A percentile compares a stretch with the other conserved stretches of the same genome.
Conservation (phyloP, 2,113 vertebrate genomes). For the Nipponia nippon region DNA sequence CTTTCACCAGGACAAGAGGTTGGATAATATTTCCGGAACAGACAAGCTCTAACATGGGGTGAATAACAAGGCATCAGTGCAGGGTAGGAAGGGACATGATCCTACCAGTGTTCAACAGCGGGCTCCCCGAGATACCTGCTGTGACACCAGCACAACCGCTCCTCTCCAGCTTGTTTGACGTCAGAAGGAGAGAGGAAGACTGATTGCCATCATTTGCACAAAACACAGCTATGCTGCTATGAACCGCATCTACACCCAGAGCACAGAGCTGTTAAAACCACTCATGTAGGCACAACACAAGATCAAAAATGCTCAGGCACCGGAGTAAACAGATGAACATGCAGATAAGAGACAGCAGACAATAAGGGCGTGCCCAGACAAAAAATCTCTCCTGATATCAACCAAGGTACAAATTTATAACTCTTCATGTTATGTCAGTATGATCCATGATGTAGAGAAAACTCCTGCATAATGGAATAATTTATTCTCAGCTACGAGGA, state of each 20-base stretch:
- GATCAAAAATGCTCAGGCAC: neutral
- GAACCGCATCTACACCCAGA: accelerated
- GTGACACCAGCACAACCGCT: neutral
- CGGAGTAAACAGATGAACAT: neutral
- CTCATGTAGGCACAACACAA: neutral
- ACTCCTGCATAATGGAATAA: accelerated
- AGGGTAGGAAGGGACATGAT: accelerated
- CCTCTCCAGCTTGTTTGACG: neutral
- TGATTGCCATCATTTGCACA: accelerated
- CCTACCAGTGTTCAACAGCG: accelerated
- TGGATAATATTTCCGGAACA: accelerated
- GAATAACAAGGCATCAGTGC: accelerated
- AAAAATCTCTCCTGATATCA: neutral
- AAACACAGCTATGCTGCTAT: neutral
- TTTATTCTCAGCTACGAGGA: neutral
- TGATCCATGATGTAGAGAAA: neutral
- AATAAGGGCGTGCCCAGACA: neutral
- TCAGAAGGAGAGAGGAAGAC: too few species aligned
- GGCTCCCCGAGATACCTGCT: accelerated
- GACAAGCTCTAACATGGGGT: accelerated
- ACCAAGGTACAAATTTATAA: neutral
- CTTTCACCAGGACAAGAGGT: neutral
- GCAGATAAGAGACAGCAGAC: neutral
- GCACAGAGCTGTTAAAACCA: neutral
- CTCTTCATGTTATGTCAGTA: accelerated